Percentiles rank a stretch among this genome's conserved stretches.
phyloP scores from a whole-genome alignment of 1,140 invertebrate genomes.

The Monochamus saltuarius region DNA sequence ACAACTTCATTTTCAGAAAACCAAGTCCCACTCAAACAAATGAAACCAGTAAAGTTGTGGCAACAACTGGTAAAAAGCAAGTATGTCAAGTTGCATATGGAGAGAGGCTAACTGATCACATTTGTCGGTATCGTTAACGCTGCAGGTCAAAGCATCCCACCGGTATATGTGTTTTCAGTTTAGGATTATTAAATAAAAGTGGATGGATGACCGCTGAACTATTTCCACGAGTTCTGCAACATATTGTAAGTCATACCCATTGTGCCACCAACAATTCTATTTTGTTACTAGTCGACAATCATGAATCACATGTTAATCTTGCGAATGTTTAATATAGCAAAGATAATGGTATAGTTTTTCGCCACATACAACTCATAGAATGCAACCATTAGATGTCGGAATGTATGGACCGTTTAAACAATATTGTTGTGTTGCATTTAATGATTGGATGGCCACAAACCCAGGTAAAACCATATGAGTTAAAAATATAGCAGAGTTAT shows the following conservation, averaged over 20 bases:
- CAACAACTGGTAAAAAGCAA: constrained; percentile 42
- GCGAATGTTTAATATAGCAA: constrained; percentile 42
- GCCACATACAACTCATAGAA: constrained; percentile 19
- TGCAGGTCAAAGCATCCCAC: constrained; percentile 44
- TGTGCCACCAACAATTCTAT: constrained; percentile 38
- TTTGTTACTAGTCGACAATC: constrained; percentile 45
- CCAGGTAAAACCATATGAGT: constrained; percentile 2
- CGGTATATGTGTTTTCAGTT: constrained; percentile 41
- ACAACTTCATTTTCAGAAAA: too few relatives aligned
- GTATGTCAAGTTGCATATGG: constrained; percentile 46
- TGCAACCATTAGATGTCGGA: constrained; percentile 25
- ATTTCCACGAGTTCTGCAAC: constrained; percentile 41
- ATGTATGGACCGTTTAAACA: constrained; percentile 26
- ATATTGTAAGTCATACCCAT: constrained; percentile 49
- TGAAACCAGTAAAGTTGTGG: constrained; percentile 28
- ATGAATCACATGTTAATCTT: constrained; percentile 46
- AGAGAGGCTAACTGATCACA: constrained; percentile 51
- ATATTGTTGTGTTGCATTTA: constrained; percentile 1
- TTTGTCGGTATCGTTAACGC: constrained; percentile 41
- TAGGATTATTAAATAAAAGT: constrained; percentile 38
- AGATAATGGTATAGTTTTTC: constrained; percentile 45
- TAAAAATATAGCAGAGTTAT: not conserved
- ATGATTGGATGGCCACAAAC: constrained; percentile 10
- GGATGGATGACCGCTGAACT: constrained; percentile 42
- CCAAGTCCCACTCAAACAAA: too few relatives aligned